Conservation (phyloP, 2,113 vertebrate genomes). For the Malurus elegans region DNA sequence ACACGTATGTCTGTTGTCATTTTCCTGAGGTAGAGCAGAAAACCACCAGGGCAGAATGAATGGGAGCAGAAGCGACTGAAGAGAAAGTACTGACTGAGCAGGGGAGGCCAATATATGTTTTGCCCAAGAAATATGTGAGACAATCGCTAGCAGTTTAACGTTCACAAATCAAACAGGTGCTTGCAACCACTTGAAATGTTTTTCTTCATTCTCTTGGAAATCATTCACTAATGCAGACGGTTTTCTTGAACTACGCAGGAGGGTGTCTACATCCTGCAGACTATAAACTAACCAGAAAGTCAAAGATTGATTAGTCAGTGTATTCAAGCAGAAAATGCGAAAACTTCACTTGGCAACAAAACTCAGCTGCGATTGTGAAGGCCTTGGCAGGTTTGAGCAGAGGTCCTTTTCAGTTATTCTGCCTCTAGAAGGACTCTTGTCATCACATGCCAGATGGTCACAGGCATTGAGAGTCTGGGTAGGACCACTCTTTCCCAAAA, state of each 20-base stretch:
- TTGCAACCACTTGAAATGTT: not conserved
- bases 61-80: not conserved
- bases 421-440: not conserved
- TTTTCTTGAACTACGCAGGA: not conserved
- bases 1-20: not conserved
- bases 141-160: not conserved
- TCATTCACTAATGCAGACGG: not conserved
- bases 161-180: not conserved
- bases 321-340: not conserved
- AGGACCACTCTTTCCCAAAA: not conserved
- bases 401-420: not conserved
- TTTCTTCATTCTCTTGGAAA: not conserved
- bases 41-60: not conserved
- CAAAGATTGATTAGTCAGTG: not conserved
- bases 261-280: not conserved
- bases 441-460: not conserved
- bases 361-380: not conserved
- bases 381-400: not conserved
- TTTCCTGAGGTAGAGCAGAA: not conserved
- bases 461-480: not conserved
- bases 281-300: not conserved
- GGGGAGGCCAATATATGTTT: not conserved
- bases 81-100: not conserved
- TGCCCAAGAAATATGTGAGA: not conserved
- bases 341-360: not conserved